phyloP scores from a whole-genome alignment of 2,113 vertebrate genomes.

The Athene noctua region DNA sequence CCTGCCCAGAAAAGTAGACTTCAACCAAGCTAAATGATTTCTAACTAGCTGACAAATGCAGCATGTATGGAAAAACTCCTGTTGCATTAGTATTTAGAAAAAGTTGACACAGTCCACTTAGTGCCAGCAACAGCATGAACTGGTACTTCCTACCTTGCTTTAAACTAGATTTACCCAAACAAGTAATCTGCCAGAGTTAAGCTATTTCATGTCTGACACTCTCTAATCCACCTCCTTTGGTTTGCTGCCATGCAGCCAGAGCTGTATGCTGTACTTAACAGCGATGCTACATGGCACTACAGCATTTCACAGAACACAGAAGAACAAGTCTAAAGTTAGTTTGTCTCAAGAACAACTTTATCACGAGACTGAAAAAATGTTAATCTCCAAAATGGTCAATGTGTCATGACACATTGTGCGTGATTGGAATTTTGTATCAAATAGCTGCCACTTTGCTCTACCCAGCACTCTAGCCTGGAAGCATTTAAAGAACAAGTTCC shows the following conservation, averaged over 20 bases:
- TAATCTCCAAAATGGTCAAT: constrained; percentile 24
- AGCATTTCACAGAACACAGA: background rate
- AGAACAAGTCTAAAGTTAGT: background rate
- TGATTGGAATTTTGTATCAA: background rate
- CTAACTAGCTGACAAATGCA: background rate
- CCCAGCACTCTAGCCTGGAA: background rate
- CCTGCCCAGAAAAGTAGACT: background rate
- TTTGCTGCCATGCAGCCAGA: background rate
- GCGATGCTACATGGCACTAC: background rate
- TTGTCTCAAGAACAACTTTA: constrained; percentile 16
- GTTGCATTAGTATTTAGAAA: background rate
- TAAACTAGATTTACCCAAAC: background rate
- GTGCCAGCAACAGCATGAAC: background rate
- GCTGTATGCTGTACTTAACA: background rate
- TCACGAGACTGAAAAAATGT: constrained; percentile 43
- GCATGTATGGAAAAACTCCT: background rate
- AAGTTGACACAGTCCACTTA: background rate
- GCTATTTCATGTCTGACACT: background rate
- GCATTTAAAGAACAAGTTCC: background rate
- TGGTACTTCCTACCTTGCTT: background rate
- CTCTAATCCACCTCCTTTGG: background rate
- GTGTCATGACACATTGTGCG: constrained; percentile 1
- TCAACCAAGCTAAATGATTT: background rate
- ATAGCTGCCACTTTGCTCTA: background rate
- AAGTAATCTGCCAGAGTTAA: background rate